Evolutionary conservation across 2,797 vertebrate genomes (phyloP).

Genomic region (Periparus ater): DNA sequence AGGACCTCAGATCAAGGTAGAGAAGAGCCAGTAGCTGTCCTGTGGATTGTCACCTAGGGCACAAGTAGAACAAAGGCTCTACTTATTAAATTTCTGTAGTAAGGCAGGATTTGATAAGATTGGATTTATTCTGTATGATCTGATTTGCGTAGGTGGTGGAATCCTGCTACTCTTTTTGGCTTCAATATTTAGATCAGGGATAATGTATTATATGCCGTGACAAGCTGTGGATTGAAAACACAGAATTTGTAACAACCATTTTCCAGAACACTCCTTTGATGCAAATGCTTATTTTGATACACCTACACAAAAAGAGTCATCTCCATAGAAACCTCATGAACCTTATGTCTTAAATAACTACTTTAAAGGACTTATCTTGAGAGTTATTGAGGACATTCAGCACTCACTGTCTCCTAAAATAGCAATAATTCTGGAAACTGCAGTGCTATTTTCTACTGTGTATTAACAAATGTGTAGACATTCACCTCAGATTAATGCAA

Average conservation of each 20-base stretch:
- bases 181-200: conserved; percentile 7
- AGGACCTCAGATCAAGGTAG: background rate
- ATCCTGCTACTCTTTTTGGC: background rate
- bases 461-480: background rate
- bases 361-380: conserved; percentile 49
- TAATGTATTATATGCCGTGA: background rate
- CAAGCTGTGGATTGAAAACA: background rate
- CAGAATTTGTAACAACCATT: background rate
- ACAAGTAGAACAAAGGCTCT: background rate
- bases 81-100: background rate
- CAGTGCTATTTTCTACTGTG: background rate
- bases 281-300: conserved; percentile 46
- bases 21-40: background rate
- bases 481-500: background rate
- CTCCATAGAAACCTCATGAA: conserved; percentile 56
- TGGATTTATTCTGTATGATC: conserved; percentile 15
- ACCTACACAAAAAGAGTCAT: conserved; percentile 13
- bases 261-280: conserved; percentile 28
- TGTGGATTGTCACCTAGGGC: background rate
- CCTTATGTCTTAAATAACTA: conserved; percentile 46
- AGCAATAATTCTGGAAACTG: conserved; percentile 39
- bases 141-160: conserved; percentile 37
- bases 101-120: background rate
- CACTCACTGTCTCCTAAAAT: background rate
- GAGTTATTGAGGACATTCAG: conserved; percentile 40